A percentile compares a stretch with the other conserved stretches of the same genome.
Conservation (phyloP, 2,888 invertebrate species). For the Creontiades dilutus region DNA sequence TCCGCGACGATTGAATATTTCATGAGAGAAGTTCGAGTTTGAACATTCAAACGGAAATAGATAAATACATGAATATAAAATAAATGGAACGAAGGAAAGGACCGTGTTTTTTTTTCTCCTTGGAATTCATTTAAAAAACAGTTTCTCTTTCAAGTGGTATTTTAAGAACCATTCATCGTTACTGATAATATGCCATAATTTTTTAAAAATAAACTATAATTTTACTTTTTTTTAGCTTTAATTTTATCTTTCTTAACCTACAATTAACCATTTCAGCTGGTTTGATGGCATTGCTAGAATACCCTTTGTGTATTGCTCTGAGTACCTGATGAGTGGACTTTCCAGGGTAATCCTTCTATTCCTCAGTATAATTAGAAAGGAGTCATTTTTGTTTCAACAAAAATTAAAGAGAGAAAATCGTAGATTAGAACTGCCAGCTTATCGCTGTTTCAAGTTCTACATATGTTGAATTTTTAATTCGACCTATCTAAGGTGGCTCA, state of each 20-base stretch:
- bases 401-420: too few species aligned
- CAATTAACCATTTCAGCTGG: too few species aligned
- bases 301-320: too few species aligned
- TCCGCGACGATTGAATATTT: slow-evolving; percentile 1
- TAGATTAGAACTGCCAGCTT: too few species aligned
- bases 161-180: neutral
- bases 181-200: neutral
- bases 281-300: too few species aligned
- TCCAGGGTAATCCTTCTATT: too few species aligned
- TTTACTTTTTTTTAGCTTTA: neutral
- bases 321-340: too few species aligned
- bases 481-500: too few species aligned
- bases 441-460: too few species aligned
- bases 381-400: too few species aligned
- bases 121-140: neutral
- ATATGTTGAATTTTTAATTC: too few species aligned
- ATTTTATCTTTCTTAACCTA: neutral
- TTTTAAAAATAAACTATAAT: neutral
- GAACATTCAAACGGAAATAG: slow-evolving; percentile 41
- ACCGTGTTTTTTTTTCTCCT: neutral
- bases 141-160: neutral
- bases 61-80: slow-evolving; percentile 36
- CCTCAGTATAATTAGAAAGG: too few species aligned
- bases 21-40: slow-evolving; percentile 9
- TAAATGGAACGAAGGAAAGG: neutral